Conservation (phyloP, 1,140 invertebrate genomes). For the Drosophila asahinai region DNA sequence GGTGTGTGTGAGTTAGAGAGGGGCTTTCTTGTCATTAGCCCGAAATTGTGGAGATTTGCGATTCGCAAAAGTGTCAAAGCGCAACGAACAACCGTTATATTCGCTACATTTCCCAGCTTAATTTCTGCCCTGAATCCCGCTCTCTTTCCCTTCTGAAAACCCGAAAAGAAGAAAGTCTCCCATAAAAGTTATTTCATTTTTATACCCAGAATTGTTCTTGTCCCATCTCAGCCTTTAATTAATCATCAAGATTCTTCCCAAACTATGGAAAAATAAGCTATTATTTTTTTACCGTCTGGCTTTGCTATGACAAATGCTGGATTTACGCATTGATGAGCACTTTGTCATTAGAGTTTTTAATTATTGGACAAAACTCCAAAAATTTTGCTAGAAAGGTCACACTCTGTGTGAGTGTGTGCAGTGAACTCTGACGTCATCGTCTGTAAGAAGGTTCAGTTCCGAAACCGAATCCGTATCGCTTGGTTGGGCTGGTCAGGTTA, state of each 20-base stretch:
- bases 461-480: constrained; percentile 17
- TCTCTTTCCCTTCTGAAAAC: background rate
- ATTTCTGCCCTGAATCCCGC: constrained; percentile 24
- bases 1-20: constrained; percentile 16
- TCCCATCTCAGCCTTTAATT: constrained; percentile 30
- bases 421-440: constrained; percentile 57
- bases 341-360: constrained; percentile 75
- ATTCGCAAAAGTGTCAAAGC: constrained; percentile 70
- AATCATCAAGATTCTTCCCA: constrained; percentile 56
- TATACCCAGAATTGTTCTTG: constrained; percentile 29
- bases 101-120: constrained; percentile 58
- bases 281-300: constrained; percentile 38
- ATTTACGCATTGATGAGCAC: constrained; percentile 84
- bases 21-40: constrained; percentile 65
- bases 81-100: constrained; percentile 66
- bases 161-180: constrained; percentile 39
- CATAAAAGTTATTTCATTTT: constrained; percentile 5
- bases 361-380: constrained; percentile 47
- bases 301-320: constrained; percentile 63
- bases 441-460: constrained; percentile 53
- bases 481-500: constrained; percentile 60
- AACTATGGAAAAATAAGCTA: constrained; percentile 34
- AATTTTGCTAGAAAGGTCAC: constrained; percentile 62
- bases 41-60: constrained; percentile 30
- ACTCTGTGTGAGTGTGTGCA: background rate